Evolutionary conservation across 2,888 invertebrate species (phyloP).

Genomic region (Troides oblongomaculatus): DNA sequence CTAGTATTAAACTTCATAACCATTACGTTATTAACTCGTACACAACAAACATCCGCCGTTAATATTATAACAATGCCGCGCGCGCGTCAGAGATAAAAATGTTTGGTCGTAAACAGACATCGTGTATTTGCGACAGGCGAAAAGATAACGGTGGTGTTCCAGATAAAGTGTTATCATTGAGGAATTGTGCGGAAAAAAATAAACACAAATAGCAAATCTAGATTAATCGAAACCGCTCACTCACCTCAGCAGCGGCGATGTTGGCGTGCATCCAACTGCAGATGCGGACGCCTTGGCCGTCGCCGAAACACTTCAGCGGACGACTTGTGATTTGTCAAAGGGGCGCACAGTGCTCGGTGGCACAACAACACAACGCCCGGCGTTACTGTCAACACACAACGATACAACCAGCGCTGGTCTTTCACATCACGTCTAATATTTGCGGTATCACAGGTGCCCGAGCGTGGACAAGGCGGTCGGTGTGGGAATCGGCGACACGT

Average conservation of each 20-base stretch:
- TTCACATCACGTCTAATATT: constrained; percentile 73
- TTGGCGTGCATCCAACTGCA: constrained; percentile 78
- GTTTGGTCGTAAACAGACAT: constrained; percentile 21
- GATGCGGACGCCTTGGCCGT: constrained; percentile 66
- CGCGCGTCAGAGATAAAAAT: constrained; percentile 23
- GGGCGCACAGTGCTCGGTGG: constrained; percentile 51
- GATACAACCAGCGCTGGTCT: constrained; percentile 58
- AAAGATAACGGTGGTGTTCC: constrained; percentile 54
- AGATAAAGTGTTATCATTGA: constrained; percentile 36
- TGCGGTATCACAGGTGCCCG: constrained; percentile 71
- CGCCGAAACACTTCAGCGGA: constrained; percentile 66
- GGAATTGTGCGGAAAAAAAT: neutral
- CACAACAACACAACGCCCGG: constrained; percentile 55
- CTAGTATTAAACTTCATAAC: constrained; percentile 10
- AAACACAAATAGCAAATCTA: constrained; percentile 26
- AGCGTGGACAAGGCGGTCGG: constrained; percentile 52
- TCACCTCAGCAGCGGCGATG: constrained; percentile 73
- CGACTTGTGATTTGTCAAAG: constrained; percentile 47
- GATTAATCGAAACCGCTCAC: constrained; percentile 34
- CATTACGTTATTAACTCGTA: constrained; percentile 13
- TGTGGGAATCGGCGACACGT: constrained; percentile 64
- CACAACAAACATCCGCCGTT: constrained; percentile 22
- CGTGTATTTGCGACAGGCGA: constrained; percentile 44
- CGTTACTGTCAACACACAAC: constrained; percentile 46
- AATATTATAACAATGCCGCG: constrained; percentile 10